Conservation (phyloP, 2,797 vertebrate species). For the Heteromormyrus szaboi region DNA sequence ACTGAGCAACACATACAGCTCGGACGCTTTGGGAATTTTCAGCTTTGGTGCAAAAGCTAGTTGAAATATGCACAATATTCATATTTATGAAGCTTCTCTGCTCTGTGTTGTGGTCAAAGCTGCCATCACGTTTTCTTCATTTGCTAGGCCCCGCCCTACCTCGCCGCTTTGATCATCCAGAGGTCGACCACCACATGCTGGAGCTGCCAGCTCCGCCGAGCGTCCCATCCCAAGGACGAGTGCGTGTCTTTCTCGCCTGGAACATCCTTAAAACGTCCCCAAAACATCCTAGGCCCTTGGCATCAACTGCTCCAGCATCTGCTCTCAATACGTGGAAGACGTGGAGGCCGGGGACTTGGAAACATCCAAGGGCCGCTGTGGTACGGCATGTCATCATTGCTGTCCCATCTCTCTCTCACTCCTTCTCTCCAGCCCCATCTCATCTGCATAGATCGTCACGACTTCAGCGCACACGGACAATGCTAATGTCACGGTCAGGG, state of each 20-base stretch:
- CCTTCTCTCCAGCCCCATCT: neutral
- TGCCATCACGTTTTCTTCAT: neutral
- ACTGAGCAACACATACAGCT: neutral
- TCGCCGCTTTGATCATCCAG: neutral
- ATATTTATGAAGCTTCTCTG: neutral
- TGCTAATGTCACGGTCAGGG: neutral
- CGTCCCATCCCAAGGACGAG: neutral
- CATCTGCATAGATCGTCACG: constrained; percentile 31
- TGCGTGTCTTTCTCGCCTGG: neutral
- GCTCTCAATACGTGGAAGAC: constrained; percentile 43
- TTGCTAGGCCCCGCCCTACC: neutral
- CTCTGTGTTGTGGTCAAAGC: neutral
- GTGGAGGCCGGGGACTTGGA: constrained; percentile 19
- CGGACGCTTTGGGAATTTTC: neutral
- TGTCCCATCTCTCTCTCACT: neutral
- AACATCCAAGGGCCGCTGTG: neutral
- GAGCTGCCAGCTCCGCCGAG: neutral
- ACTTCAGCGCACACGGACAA: constrained; percentile 36
- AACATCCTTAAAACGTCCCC: constrained; percentile 14
- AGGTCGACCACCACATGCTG: neutral
- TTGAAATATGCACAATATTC: neutral
- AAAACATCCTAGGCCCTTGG: constrained; percentile 25
- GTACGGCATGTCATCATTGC: constrained; percentile 23
- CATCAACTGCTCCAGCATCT: constrained; percentile 44
- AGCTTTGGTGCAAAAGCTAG: neutral